Conservation (phyloP, 2,888 invertebrate species). For the Heliconius hortense region DNA sequence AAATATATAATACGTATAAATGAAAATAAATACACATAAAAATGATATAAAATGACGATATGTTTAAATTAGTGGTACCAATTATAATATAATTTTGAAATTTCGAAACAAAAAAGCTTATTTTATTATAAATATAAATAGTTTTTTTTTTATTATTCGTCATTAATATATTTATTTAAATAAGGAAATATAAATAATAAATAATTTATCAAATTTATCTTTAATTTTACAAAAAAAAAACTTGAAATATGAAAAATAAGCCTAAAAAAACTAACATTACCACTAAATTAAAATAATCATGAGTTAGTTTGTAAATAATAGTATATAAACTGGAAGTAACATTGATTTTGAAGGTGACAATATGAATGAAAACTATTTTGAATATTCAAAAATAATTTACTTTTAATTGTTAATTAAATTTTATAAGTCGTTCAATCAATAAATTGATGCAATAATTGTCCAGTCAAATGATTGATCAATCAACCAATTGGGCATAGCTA, state of each 20-base stretch:
- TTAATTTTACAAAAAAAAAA: neutral
- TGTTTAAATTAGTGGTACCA: slow-evolving; percentile 23
- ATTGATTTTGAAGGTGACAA: neutral
- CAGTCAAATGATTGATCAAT: neutral
- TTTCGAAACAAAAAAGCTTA: neutral
- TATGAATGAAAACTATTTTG: slow-evolving; percentile 20
- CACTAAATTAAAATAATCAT: slow-evolving; percentile 24
- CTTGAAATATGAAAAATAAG: neutral
- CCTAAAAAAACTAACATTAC: neutral
- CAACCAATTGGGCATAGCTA: slow-evolving; percentile 1
- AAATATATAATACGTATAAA: neutral
- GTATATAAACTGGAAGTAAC: neutral
- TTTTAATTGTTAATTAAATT: neutral
- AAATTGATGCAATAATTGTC: neutral
- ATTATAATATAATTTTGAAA: neutral
- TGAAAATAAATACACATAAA: neutral
- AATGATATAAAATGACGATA: neutral
- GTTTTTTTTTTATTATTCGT: no score
- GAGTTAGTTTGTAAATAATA: slow-evolving; percentile 18
- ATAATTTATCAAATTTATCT: no score
- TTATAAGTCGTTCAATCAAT: neutral
- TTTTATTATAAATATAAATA: neutral
- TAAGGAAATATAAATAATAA: no score
- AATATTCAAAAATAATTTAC: neutral
- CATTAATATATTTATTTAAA: no score